These are phyloP conservation scores for Aplysina aerophoba DNA, from an alignment of 37 sponge, comb jelly and placozoan species.

Conservation along the genomic window DNA sequence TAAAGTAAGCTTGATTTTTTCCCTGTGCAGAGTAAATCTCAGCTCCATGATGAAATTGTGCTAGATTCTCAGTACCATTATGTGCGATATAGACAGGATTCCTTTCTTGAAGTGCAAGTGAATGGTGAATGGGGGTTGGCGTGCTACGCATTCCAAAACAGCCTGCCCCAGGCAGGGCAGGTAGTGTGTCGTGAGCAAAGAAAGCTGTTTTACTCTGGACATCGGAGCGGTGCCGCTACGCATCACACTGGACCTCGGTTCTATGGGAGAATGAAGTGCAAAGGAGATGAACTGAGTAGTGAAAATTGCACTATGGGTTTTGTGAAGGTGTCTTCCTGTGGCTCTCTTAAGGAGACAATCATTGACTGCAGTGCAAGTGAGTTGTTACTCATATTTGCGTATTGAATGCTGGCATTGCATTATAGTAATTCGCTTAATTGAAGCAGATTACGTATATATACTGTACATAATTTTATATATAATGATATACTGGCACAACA, in stretches of 20 bases:
- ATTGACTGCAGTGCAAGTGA: slow-evolving; percentile 26
- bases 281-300: neutral
- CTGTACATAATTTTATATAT: too few species aligned
- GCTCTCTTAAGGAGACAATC: slow-evolving; percentile 5
- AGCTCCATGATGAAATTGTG: too few species aligned
- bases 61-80: too few species aligned
- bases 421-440: neutral
- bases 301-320: neutral
- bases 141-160: neutral
- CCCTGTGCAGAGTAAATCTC: too few species aligned
- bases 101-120: slow-evolving; percentile 46
- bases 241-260: neutral
- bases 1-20: too few species aligned
- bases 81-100: neutral
- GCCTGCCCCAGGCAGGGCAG: neutral
- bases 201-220: neutral
- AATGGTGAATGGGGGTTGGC: slow-evolving; percentile 46
- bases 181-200: slow-evolving; percentile 23
- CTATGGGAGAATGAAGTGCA: neutral
- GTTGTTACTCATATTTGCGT: neutral
- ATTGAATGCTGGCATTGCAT: too few species aligned
- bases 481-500: too few species aligned
- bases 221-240: neutral
- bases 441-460: too few species aligned
- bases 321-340: neutral